phyloP scores from a whole-genome alignment of 2,797 vertebrate genomes.

The Trachops cirrhosus region DNA sequence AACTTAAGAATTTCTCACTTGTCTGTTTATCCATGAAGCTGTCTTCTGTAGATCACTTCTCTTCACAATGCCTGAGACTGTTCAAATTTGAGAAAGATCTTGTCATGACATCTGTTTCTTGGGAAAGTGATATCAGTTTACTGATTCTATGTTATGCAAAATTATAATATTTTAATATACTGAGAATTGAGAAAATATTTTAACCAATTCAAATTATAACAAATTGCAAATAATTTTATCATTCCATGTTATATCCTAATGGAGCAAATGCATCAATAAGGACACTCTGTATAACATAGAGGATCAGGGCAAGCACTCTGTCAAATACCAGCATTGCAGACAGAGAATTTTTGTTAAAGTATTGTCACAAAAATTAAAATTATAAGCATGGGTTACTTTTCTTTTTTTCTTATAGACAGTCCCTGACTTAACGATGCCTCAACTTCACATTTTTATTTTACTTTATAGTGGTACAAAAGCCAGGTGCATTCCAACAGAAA shows the following conservation, averaged over 20 bases:
- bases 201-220: neutral
- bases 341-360: neutral
- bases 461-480: too few relatives aligned
- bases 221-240: neutral
- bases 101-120: neutral
- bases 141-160: neutral
- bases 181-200: neutral
- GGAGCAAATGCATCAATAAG: neutral
- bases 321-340: neutral
- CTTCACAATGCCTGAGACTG: neutral
- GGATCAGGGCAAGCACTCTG: neutral
- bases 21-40: neutral
- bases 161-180: neutral
- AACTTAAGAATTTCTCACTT: neutral
- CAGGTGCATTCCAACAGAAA: too few relatives aligned
- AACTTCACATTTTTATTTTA: too few relatives aligned
- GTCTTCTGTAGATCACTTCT: neutral
- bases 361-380: neutral
- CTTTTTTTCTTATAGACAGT: neutral
- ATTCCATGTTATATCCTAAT: neutral
- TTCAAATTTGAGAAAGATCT: neutral
- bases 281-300: neutral
- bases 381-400: neutral
- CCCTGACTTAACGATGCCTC: too few relatives aligned
- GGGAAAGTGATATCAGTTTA: conserved; percentile 2